phyloP scores from a whole-genome alignment of 37 sponge, comb jelly and placozoan species.

The Spongilla lacustris region DNA sequence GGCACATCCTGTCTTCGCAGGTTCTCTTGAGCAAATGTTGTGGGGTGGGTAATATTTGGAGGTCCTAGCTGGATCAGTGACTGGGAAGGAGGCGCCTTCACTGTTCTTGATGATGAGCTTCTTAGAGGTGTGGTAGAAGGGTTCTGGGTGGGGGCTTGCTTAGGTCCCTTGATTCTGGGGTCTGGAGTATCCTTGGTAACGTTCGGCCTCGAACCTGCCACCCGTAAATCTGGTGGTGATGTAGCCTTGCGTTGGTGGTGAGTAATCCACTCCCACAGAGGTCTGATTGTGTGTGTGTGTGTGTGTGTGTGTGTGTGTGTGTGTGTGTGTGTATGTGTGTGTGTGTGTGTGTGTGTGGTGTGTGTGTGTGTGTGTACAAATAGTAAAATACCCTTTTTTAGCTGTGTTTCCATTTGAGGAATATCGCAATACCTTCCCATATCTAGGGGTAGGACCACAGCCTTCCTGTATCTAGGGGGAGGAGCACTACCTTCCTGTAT shows the following conservation, averaged over 20 bases:
- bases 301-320: not conserved
- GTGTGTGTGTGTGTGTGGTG: no score
- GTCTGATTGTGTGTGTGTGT: not conserved
- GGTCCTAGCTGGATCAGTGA: not conserved
- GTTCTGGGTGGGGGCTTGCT: not conserved
- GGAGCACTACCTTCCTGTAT: no score
- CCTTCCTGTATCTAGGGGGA: no score
- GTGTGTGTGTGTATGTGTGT: not conserved
- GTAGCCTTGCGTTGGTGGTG: not conserved
- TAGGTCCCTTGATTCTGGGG: not conserved
- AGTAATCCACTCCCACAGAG: not conserved
- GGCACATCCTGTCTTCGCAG: not conserved
- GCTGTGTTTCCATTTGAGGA: no score
- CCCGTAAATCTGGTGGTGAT: no score
- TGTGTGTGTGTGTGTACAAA: no score
- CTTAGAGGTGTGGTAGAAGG: not conserved
- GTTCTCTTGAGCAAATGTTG: not conserved
- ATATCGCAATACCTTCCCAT: no score
- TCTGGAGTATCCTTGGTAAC: not conserved
- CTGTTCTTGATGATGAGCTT: not conserved
- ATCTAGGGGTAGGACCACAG: no score
- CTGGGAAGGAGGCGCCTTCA: not conserved
- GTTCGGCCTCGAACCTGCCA: no score
- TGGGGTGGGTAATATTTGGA: not conserved
- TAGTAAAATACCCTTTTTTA: no score